Base-by-base conservation (phyloP, 2,888 invertebrate genomes). In the Harpalus rubripes region DNA sequence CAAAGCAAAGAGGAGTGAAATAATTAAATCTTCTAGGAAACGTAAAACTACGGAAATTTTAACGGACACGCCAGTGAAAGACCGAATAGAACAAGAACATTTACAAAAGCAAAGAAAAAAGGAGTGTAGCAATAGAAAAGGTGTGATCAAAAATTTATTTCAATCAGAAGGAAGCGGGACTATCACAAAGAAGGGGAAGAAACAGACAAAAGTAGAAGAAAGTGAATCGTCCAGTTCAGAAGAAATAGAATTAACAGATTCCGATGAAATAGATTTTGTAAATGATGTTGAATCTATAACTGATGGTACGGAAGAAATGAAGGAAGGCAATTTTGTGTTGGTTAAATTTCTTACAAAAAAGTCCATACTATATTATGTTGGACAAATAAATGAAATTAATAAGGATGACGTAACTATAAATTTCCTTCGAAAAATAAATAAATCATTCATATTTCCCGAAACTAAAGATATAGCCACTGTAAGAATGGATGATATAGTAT, bases 321-420 rank as follows among this genome's bases (percentile, higher is more conserved):
- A 5, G n/a, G 65, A 32, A 15, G 12, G 32, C 15, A 87, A 87
- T 86, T 88, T 87, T 87, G 86, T 87, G 72, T 74, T 87, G 7
- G 87, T 88, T 15, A 88, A 88, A 56, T 72, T 88, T 56, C 39
- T 85, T 7, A 87, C 87, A 6, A 44, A 86, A 81, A 88, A 86
- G 80, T 22, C 22, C n/a, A n/a, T n/a, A n/a, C n/a, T n/a, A n/a
- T n/a, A 16, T 16, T n/a, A n/a, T 22, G 65, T 65, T 6, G 22
- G 65, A 44, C 44, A n/a, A 61, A 61, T 61, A 5, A 8, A 61
- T 61, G 2, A 61, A 61, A 61, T 61, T 3, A 6, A 61, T 8
- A n/a, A 61, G 7, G 61, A 61, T 61, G 12, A 61, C n/a, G 1
- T 61, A 61, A 12, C 15, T 61, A 6, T 61, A 18, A 61, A 61